These are phyloP conservation scores for Fissipunctia ypsillon DNA, from an alignment of 2,888 invertebrate genomes.

Conservation along the genomic window DNA sequence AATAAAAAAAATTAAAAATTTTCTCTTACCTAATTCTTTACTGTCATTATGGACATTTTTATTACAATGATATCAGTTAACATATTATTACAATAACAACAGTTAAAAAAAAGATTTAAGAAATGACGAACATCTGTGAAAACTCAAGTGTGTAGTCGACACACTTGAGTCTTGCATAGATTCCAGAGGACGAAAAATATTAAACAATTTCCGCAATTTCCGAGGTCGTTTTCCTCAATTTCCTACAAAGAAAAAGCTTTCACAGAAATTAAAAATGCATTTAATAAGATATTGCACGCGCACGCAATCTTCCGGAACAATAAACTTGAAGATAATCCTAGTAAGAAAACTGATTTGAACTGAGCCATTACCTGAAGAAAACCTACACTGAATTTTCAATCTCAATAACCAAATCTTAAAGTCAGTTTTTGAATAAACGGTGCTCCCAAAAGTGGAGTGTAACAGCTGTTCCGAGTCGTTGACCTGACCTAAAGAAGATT, in stretches of 20 bases:
- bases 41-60: not conserved
- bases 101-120: not conserved
- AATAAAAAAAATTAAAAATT: too few species aligned
- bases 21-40: not conserved
- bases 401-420: not conserved
- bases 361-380: constrained; percentile 20
- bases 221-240: not conserved
- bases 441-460: constrained; percentile 41
- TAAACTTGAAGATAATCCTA: constrained; percentile 37
- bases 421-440: not conserved
- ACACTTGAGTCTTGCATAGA: not conserved
- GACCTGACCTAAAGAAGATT: constrained; percentile 67
- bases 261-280: constrained; percentile 42
- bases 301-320: constrained; percentile 43
- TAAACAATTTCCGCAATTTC: not conserved
- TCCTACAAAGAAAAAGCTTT: constrained; percentile 7
- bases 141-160: too few species aligned
- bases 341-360: constrained; percentile 50
- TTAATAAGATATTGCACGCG: constrained; percentile 16
- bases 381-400: constrained; percentile 21
- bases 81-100: not conserved
- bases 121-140: not conserved
- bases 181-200: not conserved
- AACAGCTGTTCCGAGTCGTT: constrained; percentile 59
- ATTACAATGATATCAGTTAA: not conserved